phyloP scores from a whole-genome alignment of 2,888 invertebrate genomes.

The Allacma fusca region DNA sequence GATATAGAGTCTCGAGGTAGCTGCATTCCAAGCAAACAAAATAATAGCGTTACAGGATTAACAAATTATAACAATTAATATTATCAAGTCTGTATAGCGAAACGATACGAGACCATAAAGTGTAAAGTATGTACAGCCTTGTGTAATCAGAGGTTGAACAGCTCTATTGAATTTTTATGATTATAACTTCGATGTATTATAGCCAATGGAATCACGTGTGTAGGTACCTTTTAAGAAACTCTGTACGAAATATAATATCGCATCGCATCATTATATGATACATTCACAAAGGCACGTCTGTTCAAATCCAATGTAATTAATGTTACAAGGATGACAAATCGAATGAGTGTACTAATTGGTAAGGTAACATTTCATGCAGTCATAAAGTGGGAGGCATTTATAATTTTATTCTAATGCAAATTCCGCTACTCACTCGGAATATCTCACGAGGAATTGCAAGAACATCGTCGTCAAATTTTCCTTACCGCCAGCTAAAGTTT shows the following conservation, averaged over 20 bases:
- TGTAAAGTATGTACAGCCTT: conserved; percentile 23
- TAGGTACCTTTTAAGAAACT: conserved; percentile 24
- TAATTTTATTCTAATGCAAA: too few relatives aligned
- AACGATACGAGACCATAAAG: conserved; percentile 34
- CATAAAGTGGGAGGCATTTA: too few relatives aligned
- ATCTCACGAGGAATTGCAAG: too few relatives aligned
- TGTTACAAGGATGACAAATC: neutral
- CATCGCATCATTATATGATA: conserved; percentile 20
- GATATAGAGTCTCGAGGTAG: conserved; percentile 22
- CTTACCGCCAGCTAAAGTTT: too few relatives aligned
- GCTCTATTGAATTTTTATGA: neutral
- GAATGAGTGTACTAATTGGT: neutral
- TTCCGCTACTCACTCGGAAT: too few relatives aligned
- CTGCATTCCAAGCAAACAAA: conserved; percentile 34
- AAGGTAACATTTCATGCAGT: too few relatives aligned
- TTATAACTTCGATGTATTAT: conserved; percentile 13
- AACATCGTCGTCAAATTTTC: too few relatives aligned
- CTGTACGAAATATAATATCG: conserved; percentile 19
- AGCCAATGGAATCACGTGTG: conserved; percentile 1
- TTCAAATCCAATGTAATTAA: neutral
- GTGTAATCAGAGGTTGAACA: conserved; percentile 21
- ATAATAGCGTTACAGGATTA: conserved; percentile 12
- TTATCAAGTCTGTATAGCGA: conserved; percentile 26
- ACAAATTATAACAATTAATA: neutral
- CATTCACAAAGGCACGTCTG: neutral